Conservation (phyloP, 2,113 vertebrate species). For the Nesoenas mayeri region DNA sequence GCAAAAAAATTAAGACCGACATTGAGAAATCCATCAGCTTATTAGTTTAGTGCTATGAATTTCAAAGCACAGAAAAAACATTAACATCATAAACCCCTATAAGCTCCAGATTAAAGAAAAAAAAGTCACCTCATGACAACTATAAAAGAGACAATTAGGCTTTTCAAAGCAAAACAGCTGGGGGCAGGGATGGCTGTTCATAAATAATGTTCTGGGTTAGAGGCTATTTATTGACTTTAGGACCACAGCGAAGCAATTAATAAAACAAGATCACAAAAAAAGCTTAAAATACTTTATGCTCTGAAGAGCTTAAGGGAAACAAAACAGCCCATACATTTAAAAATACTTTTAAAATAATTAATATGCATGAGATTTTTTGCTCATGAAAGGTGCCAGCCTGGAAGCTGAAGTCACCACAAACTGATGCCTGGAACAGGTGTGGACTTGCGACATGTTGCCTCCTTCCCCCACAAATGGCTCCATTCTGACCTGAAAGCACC, state of each 20-base stretch:
- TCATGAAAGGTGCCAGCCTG: background rate
- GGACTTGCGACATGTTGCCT: background rate
- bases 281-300: slow-evolving; percentile 24
- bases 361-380: background rate
- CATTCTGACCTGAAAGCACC: background rate
- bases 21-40: background rate
- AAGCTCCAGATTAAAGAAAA: background rate
- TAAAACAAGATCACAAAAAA: slow-evolving; percentile 21
- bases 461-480: background rate
- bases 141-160: background rate
- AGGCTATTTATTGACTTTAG: slow-evolving; percentile 30
- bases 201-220: background rate
- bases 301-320: background rate
- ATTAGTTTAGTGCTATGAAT: background rate
- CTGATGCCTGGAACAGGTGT: background rate
- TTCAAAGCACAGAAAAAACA: background rate
- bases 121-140: background rate
- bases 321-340: background rate
- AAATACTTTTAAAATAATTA: background rate
- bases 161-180: slow-evolving; percentile 33
- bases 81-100: background rate
- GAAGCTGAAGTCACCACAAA: background rate
- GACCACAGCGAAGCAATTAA: slow-evolving; percentile 26
- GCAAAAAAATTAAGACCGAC: background rate
- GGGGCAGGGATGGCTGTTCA: background rate